Percentiles rank a stretch among this genome's conserved stretches.
Evolutionary conservation across 2,113 vertebrate species (phyloP).

Genomic region (Hyla sarda): DNA sequence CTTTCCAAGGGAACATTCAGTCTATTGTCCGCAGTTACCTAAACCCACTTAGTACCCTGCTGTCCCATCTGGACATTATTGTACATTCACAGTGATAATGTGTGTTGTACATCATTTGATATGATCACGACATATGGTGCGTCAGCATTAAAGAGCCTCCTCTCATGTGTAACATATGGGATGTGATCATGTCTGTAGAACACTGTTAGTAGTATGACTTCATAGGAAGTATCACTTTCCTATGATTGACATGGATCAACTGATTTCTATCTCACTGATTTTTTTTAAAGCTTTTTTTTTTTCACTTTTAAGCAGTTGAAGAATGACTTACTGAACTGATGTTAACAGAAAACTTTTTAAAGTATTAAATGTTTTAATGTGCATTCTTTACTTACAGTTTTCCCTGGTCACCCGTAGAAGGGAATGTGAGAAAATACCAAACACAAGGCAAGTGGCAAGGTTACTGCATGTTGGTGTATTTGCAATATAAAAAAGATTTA

Average conservation of each 20-base stretch:
- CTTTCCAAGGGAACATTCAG: constrained; percentile 24
- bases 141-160: constrained; percentile 42
- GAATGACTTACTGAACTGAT: neutral
- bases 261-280: neutral
- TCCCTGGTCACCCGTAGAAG: neutral
- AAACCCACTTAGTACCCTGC: constrained; percentile 56
- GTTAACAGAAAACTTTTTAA: neutral
- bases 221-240: constrained; percentile 52
- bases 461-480: neutral
- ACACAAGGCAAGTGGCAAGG: neutral
- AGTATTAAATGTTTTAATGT: neutral
- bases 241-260: constrained; percentile 33
- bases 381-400: neutral
- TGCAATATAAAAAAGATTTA: neutral
- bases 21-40: constrained; percentile 45
- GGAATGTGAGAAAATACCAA: neutral
- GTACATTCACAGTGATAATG: constrained; percentile 53
- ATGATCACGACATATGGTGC: constrained; percentile 58
- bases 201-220: constrained; percentile 35
- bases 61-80: constrained; percentile 59
- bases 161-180: constrained; percentile 49
- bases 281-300: neutral
- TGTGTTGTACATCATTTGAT: constrained; percentile 60
- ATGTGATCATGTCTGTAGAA: constrained; percentile 48
- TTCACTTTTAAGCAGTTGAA: neutral